Percentiles rank a stretch among this genome's conserved stretches.
Evolutionary conservation across 2,888 invertebrate genomes (phyloP).

Genomic region (Dryomyza anilis): DNA sequence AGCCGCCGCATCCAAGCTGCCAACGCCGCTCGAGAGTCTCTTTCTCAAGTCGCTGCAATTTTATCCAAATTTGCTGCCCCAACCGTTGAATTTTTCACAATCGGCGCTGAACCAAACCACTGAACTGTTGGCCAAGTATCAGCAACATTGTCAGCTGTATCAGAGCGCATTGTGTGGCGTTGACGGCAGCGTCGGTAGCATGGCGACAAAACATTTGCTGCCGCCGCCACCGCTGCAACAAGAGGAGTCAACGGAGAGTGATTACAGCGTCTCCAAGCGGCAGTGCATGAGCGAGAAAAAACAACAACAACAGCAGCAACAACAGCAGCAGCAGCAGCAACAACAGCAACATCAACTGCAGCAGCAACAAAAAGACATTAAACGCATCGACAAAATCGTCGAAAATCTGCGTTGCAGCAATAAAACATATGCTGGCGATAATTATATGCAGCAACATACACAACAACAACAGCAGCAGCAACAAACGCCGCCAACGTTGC

Average conservation of each 20-base stretch:
- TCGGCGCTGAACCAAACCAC: slow-evolving; percentile 59
- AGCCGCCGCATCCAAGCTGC: slow-evolving; percentile 17
- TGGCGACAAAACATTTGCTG: slow-evolving; percentile 33
- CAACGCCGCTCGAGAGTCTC: slow-evolving; percentile 58
- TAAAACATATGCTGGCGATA: slow-evolving; percentile 11
- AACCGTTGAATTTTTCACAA: slow-evolving; percentile 61
- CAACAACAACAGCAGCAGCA: slow-evolving; percentile 41
- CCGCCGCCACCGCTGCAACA: slow-evolving; percentile 6
- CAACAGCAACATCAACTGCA: slow-evolving; percentile 29
- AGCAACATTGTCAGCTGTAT: slow-evolving; percentile 58
- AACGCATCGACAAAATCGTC: slow-evolving; percentile 61
- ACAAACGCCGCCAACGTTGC: slow-evolving; percentile 33
- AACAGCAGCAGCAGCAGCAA: slow-evolving; percentile 30
- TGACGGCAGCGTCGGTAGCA: slow-evolving; percentile 25
- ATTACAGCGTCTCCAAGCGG: slow-evolving; percentile 46
- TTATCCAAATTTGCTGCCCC: slow-evolving; percentile 58
- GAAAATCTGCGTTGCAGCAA: slow-evolving; percentile 53
- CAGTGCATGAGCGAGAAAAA: slow-evolving; percentile 42
- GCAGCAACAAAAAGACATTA: slow-evolving; percentile 54
- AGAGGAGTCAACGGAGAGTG: slow-evolving; percentile 27
- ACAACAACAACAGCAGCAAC: slow-evolving; percentile 27
- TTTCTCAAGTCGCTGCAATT: slow-evolving; percentile 60
- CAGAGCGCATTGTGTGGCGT: slow-evolving; percentile 42
- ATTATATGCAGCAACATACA: slow-evolving; percentile 39
- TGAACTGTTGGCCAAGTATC: slow-evolving; percentile 59